Percentiles rank a stretch among this genome's conserved stretches.
Evolutionary conservation across 2,113 vertebrate species (phyloP).

Genomic region (Machaerirhynchus nigripectus): DNA sequence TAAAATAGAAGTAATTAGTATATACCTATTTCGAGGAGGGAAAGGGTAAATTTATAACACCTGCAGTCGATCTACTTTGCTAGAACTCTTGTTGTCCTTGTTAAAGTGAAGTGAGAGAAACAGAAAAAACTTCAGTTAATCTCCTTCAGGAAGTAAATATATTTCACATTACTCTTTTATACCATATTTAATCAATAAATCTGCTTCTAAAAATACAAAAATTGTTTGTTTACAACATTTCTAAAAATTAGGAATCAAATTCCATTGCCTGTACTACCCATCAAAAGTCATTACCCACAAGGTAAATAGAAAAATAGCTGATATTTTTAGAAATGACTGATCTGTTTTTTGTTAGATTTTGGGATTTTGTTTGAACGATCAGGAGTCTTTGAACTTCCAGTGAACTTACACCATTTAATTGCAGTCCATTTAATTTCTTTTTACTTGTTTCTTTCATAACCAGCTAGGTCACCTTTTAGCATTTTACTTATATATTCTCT

Average conservation of each 20-base stretch:
- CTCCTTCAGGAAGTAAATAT: neutral
- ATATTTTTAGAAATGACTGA: neutral
- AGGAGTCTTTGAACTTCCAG: neutral
- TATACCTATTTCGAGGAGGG: neutral
- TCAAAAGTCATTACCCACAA: neutral
- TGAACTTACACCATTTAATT: neutral
- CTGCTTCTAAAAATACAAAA: neutral
- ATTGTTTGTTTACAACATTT: neutral
- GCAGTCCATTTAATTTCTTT: neutral
- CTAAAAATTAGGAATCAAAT: neutral
- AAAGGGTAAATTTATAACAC: neutral
- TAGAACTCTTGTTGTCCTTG: neutral
- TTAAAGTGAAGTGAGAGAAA: neutral
- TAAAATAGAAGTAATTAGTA: neutral
- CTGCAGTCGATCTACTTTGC: neutral
- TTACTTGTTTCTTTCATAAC: neutral
- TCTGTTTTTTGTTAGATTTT: neutral
- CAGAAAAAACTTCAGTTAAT: neutral
- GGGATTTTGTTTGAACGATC: accelerated
- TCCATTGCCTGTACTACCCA: neutral
- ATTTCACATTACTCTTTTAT: neutral
- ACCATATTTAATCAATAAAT: neutral
- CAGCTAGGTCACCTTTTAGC: neutral
- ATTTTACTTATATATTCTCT: neutral
- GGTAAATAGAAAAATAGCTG: neutral